Evolutionary conservation across 2,888 invertebrate genomes (phyloP).

Genomic region (Callyntrura sp.): DNA sequence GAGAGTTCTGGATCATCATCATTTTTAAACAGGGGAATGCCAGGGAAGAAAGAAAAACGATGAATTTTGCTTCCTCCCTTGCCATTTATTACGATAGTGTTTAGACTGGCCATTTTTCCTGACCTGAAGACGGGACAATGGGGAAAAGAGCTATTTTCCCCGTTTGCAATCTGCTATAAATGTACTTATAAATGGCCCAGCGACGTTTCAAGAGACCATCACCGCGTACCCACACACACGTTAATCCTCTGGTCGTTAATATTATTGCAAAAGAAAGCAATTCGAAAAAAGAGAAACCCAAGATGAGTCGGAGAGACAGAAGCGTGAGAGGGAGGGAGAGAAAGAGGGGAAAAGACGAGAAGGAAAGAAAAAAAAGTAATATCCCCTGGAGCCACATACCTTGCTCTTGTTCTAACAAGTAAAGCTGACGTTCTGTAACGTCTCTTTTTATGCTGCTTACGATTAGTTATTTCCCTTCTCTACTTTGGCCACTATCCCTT

Average conservation of each 20-base stretch:
- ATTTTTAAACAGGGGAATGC: background rate
- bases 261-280: background rate
- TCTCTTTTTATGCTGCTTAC: background rate
- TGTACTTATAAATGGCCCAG: background rate
- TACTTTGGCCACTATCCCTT: background rate
- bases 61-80: constrained; percentile 28
- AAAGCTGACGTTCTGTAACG: background rate
- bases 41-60: background rate
- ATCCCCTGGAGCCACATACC: constrained; percentile 60
- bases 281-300: background rate
- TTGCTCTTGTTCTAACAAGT: constrained; percentile 11
- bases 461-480: background rate
- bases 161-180: background rate
- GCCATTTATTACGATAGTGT: constrained; percentile 33
- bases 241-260: background rate
- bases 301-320: background rate
- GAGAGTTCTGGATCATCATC: background rate
- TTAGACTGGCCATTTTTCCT: background rate
- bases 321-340: background rate
- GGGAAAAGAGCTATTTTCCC: background rate
- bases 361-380: constrained; percentile 11
- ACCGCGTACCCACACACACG: background rate
- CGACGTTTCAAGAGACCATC: background rate
- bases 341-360: background rate
- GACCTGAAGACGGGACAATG: background rate